Conservation (phyloP, 2,888 invertebrate species). For the Mellilla xanthometata region DNA sequence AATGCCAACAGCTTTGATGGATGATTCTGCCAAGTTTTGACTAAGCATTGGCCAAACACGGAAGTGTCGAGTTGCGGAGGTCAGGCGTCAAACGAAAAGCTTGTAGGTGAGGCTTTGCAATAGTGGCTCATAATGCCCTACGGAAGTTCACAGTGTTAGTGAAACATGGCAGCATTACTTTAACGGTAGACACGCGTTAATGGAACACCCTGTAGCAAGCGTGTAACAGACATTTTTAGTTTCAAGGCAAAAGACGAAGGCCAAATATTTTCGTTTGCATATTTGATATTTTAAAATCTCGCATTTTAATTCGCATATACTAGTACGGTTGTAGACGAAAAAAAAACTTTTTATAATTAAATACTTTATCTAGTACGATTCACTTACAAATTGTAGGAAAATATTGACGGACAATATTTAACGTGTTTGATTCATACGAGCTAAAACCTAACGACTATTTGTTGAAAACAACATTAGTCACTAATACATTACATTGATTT, state of each 20-base stretch:
- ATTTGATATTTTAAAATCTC: neutral
- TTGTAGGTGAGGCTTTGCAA: conserved; percentile 36
- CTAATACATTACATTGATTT: no score
- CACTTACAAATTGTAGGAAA: no score
- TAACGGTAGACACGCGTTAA: conserved; percentile 2
- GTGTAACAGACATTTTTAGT: neutral
- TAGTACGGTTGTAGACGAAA: neutral
- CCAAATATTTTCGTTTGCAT: neutral
- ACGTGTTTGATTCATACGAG: neutral
- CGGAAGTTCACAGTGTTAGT: conserved; percentile 14
- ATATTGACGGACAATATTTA: neutral
- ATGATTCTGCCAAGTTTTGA: conserved; percentile 52
- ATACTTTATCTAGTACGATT: no score
- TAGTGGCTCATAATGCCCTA: conserved; percentile 19
- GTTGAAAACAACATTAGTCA: conserved; percentile 1
- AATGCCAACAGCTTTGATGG: conserved; percentile 54
- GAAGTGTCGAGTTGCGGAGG: conserved; percentile 47
- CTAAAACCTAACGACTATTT: neutral
- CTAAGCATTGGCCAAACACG: conserved; percentile 50
- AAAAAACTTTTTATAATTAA: no score
- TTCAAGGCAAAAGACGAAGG: conserved; percentile 1
- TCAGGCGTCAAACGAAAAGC: conserved; percentile 23
- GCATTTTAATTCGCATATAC: neutral
- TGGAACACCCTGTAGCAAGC: neutral
- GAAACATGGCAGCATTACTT: conserved; percentile 10